These are phyloP conservation scores for Himalopsyche anomala DNA, from an alignment of 2,888 invertebrate genomes.

Conservation along the genomic window DNA sequence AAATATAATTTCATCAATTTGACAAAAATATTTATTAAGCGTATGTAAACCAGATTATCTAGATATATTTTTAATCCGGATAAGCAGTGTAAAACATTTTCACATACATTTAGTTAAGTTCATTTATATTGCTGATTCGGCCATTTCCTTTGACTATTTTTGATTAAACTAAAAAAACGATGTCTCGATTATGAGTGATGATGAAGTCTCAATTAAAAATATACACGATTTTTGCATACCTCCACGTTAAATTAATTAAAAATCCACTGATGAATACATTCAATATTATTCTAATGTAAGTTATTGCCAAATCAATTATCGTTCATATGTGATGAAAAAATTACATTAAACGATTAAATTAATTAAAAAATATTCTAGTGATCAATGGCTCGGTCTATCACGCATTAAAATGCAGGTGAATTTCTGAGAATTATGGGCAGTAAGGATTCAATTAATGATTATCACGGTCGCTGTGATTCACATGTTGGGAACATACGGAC, in stretches of 20 bases:
- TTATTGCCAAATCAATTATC: conserved; percentile 5
- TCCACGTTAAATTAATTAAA: background rate
- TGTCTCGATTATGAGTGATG: background rate
- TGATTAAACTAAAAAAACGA: no score
- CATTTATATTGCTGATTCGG: no score
- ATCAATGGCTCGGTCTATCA: background rate
- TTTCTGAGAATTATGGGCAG: background rate
- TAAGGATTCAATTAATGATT: conserved; percentile 35
- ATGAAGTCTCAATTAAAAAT: conserved; percentile 15
- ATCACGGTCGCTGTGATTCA: background rate
- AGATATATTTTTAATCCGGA: no score
- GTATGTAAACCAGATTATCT: no score
- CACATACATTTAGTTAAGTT: no score
- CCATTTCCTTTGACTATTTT: no score
- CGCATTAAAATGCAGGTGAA: background rate
- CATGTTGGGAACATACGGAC: conserved; percentile 6
- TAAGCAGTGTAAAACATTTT: no score
- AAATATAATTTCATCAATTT: no score
- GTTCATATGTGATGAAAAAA: background rate
- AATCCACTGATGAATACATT: background rate
- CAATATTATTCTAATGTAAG: background rate
- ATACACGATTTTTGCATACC: background rate
- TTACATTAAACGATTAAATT: background rate
- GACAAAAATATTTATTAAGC: no score
- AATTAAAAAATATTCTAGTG: background rate